Conservation (phyloP, 2,888 invertebrate genomes). For the Acleris holmiana region DNA sequence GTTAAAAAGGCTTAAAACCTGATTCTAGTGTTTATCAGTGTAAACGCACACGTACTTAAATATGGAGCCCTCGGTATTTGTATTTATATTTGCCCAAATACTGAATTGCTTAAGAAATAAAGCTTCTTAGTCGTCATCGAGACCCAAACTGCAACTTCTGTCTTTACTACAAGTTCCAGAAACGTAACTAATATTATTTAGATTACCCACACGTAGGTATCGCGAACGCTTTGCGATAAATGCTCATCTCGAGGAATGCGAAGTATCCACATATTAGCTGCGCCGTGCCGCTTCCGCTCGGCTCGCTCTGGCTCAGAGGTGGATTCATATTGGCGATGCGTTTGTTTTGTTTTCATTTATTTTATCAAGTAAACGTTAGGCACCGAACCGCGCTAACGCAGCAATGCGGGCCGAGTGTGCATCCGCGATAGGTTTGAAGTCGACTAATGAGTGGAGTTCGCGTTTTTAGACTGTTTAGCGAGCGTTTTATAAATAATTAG, state of each 20-base stretch:
- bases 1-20: too few relatives aligned
- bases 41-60: too few relatives aligned
- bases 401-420: conserved; percentile 62
- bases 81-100: too few relatives aligned
- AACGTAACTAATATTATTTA: neutral
- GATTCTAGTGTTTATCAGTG: too few relatives aligned
- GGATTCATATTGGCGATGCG: conserved; percentile 81
- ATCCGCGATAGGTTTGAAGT: conserved; percentile 53
- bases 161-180: neutral
- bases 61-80: too few relatives aligned
- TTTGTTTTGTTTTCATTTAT: conserved; percentile 83
- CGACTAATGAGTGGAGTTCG: conserved; percentile 74
- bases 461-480: conserved; percentile 61
- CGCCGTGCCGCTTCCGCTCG: conserved; percentile 78
- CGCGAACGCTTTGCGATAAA: conserved; percentile 47
- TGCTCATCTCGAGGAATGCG: conserved; percentile 66
- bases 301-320: conserved; percentile 78
- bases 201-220: conserved; percentile 7
- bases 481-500: conserved; percentile 51
- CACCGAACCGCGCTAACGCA: conserved; percentile 72
- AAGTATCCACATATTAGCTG: conserved; percentile 79
- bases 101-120: too few relatives aligned
- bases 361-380: conserved; percentile 82
- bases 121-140: too few relatives aligned
- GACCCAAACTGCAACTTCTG: too few relatives aligned